phyloP scores from a whole-genome alignment of 2,888 invertebrate genomes.

The Chouioia cunea region DNA sequence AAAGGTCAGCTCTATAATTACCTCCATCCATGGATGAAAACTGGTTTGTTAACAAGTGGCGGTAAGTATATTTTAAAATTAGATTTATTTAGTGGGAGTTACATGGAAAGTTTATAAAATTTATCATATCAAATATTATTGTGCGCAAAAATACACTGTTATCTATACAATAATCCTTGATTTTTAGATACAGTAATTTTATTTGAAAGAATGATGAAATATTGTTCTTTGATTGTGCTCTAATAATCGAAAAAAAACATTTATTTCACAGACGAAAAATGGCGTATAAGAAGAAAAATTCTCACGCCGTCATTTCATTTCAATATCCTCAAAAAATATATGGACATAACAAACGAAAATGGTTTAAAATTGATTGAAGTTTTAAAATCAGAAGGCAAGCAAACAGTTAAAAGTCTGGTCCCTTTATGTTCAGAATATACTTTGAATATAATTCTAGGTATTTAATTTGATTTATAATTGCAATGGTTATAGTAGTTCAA shows the following conservation, averaged over 20 bases:
- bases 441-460: constrained; percentile 38
- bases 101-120: too few species aligned
- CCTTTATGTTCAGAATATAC: constrained; percentile 36
- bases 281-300: constrained; percentile 41
- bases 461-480: constrained; percentile 38
- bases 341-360: constrained; percentile 33
- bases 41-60: constrained; percentile 38
- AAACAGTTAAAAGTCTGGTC: constrained; percentile 22
- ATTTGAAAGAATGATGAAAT: too few species aligned
- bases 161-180: too few species aligned
- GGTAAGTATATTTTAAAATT: constrained; percentile 9
- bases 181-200: too few species aligned
- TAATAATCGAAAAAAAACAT: neutral
- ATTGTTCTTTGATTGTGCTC: neutral
- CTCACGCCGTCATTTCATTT: constrained; percentile 43
- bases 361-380: constrained; percentile 21
- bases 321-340: constrained; percentile 43
- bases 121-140: neutral
- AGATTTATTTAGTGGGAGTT: too few species aligned
- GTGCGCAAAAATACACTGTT: neutral
- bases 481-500: constrained; percentile 30
- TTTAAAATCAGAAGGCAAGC: constrained; percentile 23
- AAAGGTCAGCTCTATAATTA: constrained; percentile 32
- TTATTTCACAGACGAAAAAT: constrained; percentile 32
- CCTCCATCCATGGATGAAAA: constrained; percentile 38